Base-by-base conservation (phyloP, 2,888 invertebrate genomes). In the Amphimallon solstitiale region DNA sequence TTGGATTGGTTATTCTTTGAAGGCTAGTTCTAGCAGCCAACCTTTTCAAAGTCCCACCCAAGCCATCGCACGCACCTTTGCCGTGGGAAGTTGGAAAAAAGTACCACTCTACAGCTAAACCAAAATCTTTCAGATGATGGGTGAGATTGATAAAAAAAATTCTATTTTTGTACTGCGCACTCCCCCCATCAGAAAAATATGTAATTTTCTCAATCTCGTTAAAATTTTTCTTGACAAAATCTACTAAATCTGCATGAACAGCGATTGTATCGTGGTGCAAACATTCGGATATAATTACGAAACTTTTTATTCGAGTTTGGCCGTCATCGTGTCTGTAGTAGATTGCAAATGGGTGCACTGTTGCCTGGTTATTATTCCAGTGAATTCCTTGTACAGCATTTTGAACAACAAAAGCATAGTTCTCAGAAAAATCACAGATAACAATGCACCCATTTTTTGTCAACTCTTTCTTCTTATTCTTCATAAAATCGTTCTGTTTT, bases 391-490 rank as follows among this genome's bases (percentile, higher is more conserved):
- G 63, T 14, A 62, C 69, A 7, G 70, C 71, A 49, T 74, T 51
- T 63, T 72, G 71, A 1, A 72, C 38, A 12, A 73, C 68, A 51
- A 72, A 74, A 0, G 49, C 51, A 63, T 73, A 74, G 65, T 74
- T 75, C 66, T 73, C 72, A n/a, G 73, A 65, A 67, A 71, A 75
- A 63, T 75, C 73, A n/a, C n/a, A n/a, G n/a, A n/a, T n/a, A n/a
- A n/a, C n/a, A n/a, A n/a, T n/a, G n/a, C n/a, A n/a, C n/a, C n/a
- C n/a, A n/a, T n/a, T n/a, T n/a, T n/a, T n/a, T n/a, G n/a, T n/a
- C n/a, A n/a, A n/a, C n/a, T n/a, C n/a, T n/a, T n/a, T n/a, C n/a
- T n/a, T n/a, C n/a, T n/a, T n/a, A n/a, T n/a, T n/a, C n/a, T n/a
- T n/a, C n/a, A n/a, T n/a, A n/a, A n/a, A n/a, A n/a, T n/a, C n/a